Conservation (phyloP, 1,140 invertebrate genomes). For the Propsilocerus akamusi region DNA sequence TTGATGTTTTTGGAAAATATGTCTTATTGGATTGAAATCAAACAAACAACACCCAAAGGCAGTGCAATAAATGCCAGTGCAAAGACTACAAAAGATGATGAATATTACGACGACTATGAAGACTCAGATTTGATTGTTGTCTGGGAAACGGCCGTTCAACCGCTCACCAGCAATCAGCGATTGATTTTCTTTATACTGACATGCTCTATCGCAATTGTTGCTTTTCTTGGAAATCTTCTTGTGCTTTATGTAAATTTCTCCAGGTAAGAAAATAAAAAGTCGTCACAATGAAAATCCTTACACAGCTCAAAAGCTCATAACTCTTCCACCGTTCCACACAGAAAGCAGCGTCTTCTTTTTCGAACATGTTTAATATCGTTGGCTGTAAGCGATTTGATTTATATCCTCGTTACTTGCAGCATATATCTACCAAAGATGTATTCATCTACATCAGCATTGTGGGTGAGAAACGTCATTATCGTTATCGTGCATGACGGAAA, state of each 20-base stretch:
- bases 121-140: not conserved
- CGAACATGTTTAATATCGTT: slow-evolving; percentile 25
- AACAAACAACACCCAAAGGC: no score
- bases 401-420: slow-evolving; percentile 13
- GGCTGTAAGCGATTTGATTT: slow-evolving; percentile 24
- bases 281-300: no score
- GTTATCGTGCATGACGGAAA: slow-evolving; percentile 14
- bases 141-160: not conserved
- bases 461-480: slow-evolving; percentile 13
- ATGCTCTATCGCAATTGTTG: slow-evolving; percentile 6
- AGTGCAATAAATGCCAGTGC: no score
- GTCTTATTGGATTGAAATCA: no score
- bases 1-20: no score
- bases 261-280: slow-evolving; percentile 6
- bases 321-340: not conserved
- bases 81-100: no score
- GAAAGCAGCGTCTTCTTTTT: slow-evolving; percentile 17
- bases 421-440: slow-evolving; percentile 15
- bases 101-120: not conserved
- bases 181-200: slow-evolving; percentile 7
- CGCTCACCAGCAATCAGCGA: slow-evolving; percentile 5
- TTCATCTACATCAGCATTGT: slow-evolving; percentile 14
- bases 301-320: no score
- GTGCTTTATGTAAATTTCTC: slow-evolving; percentile 15
- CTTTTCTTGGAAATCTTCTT: slow-evolving; percentile 15